Evolutionary conservation across 2,797 vertebrate species (phyloP), one percentile per base, ranked within the genome.

Genomic region (Chanos chanos): DNA sequence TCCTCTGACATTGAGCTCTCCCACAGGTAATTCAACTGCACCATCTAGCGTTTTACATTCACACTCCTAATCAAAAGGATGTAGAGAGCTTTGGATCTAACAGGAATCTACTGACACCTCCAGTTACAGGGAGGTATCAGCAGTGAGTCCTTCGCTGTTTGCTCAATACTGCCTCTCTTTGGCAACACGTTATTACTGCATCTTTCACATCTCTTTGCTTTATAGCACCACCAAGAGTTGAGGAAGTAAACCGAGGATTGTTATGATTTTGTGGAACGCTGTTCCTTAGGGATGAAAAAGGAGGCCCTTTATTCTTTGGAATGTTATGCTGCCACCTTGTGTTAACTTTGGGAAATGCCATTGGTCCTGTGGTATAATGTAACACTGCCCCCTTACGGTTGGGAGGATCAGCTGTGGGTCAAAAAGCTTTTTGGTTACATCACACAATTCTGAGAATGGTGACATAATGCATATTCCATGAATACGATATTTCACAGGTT

Each of bases 281-380:
- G 28, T 7, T 40, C 36, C 28, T 31, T 24, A 7, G 48, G 27
- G 21, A 27, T 3, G 27, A n/a, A 19, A n/a, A 21, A 64, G 33
- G 22, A 10, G 39, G 1, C 8, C 13, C 10, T 30, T 13, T 2
- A 4, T 28, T 10, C 16, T 41, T 41, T 5, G 1, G 24, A 27
- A 41, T 5, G 25, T n/a, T 36, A 28, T 40, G 67, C 61, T 72
- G 61, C 70, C 71, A 39, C 40, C 72, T 44, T 47, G 41, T 50
- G 61, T 27, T 40, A 9, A 18, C 12, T 16, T 3, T 12, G 9
- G 28, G 1, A 9, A 31, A 44, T 16, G 3, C 16, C 2, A 19
- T 0, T 5, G 8, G 16, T 52, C 5, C 3, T 22, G 9, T 31
- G 30, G 31, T 18, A 2, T 22, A 19, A 37, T 9, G 44, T 25